A percentile compares a stretch with the other conserved stretches of the same genome.
Conservation (phyloP, 2,888 invertebrate genomes). For the Acrobeloides nanus region DNA sequence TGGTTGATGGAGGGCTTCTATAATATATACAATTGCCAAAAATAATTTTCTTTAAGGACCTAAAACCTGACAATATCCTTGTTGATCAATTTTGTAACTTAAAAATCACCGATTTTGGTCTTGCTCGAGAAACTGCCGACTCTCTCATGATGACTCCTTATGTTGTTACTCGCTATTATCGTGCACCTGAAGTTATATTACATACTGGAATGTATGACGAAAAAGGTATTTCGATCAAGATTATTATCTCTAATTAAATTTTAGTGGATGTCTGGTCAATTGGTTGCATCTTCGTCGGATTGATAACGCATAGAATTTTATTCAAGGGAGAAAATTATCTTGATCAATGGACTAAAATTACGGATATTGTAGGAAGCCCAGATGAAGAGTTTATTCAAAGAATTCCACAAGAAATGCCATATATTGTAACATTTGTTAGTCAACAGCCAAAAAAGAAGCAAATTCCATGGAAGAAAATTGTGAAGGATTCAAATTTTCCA, state of each 20-base stretch:
- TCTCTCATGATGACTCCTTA: slow-evolving; percentile 99
- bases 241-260: no score
- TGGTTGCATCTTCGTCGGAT: slow-evolving; percentile 95
- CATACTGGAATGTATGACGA: slow-evolving; percentile 96
- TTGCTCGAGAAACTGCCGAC: slow-evolving; percentile 76
- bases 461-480: no score
- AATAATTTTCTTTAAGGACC: slow-evolving; percentile 71
- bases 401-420: no score
- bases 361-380: slow-evolving; percentile 39
- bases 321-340: slow-evolving; percentile 91
- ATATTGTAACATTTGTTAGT: no score
- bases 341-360: slow-evolving; percentile 54
- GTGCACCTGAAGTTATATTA: slow-evolving; percentile 83
- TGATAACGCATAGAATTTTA: slow-evolving; percentile 96
- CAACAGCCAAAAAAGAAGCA: no score
- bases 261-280: slow-evolving; percentile 51
- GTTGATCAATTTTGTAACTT: slow-evolving; percentile 98
- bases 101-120: slow-evolving; percentile 96
- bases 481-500: no score
- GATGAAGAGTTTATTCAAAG: slow-evolving; percentile 27
- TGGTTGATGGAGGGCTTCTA: no score
- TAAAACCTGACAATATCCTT: slow-evolving; percentile 99
- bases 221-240: slow-evolving; percentile 67
- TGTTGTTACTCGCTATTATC: slow-evolving; percentile 95
- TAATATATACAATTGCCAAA: no score